Conservation (phyloP, 2,888 invertebrate species). For the Apodemia mormo region DNA sequence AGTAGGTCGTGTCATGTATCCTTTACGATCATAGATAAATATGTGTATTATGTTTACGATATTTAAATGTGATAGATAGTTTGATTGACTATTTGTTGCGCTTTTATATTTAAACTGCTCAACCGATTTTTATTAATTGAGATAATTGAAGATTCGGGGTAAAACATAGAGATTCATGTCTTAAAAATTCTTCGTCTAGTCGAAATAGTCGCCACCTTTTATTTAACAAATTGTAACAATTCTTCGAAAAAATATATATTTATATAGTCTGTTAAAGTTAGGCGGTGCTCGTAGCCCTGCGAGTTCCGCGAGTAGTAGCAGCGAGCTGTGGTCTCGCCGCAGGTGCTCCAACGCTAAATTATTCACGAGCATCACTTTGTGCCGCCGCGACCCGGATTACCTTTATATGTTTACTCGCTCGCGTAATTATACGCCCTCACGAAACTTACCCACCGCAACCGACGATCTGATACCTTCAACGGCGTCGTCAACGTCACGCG, state of each 20-base stretch:
- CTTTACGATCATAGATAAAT: too few species aligned
- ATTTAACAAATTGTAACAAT: too few species aligned
- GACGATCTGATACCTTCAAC: constrained; percentile 21
- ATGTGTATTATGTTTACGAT: too few species aligned
- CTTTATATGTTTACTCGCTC: constrained; percentile 79
- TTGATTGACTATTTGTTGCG: too few species aligned
- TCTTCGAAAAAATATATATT: not conserved
- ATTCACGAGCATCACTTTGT: constrained; percentile 79
- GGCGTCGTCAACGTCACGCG: not conserved
- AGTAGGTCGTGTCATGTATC: too few species aligned
- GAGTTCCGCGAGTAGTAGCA: constrained; percentile 34
- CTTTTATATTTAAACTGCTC: too few species aligned
- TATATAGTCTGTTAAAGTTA: not conserved
- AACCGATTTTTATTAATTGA: too few species aligned
- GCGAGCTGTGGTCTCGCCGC: constrained; percentile 62
- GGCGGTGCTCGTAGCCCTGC: constrained; percentile 46
- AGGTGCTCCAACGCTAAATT: constrained; percentile 72
- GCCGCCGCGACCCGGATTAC: constrained; percentile 79
- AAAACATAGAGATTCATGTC: too few species aligned
- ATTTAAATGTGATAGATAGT: too few species aligned
- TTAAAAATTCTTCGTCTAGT: too few species aligned
- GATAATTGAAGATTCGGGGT: too few species aligned
- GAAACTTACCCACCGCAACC: constrained; percentile 60
- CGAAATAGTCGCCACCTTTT: too few species aligned
- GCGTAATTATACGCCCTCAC: constrained; percentile 79